phyloP scores from a whole-genome alignment of 2,888 invertebrate species.

The Herminia tarsipennalis region DNA sequence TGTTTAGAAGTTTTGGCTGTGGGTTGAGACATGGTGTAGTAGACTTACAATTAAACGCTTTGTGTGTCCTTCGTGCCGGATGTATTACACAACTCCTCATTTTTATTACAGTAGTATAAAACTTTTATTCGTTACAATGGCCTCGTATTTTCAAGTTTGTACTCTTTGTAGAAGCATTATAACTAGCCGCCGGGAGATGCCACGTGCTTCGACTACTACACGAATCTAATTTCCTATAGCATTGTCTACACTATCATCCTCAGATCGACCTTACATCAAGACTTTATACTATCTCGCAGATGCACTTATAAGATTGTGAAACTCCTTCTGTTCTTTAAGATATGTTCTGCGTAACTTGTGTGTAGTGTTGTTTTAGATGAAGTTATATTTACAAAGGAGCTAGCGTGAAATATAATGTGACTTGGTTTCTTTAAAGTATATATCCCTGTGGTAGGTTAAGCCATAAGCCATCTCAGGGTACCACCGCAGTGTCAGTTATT shows the following conservation, averaged over 20 bases:
- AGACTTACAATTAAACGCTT: too few relatives aligned
- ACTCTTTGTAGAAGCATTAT: slow-evolving; percentile 2
- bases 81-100: background rate
- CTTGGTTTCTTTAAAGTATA: too few relatives aligned
- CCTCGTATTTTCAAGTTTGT: background rate
- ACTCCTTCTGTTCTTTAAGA: too few relatives aligned
- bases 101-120: background rate
- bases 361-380: too few relatives aligned
- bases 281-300: slow-evolving; percentile 25
- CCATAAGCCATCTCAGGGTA: too few relatives aligned
- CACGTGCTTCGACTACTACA: slow-evolving; percentile 71
- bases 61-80: too few relatives aligned
- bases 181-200: slow-evolving; percentile 55
- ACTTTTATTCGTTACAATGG: background rate
- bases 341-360: background rate
- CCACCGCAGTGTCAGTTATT: too few relatives aligned
- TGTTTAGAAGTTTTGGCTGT: too few relatives aligned
- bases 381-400: too few relatives aligned
- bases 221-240: slow-evolving; percentile 76
- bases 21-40: too few relatives aligned
- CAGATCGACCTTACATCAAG: slow-evolving; percentile 25
- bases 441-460: too few relatives aligned
- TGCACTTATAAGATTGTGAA: slow-evolving; percentile 13
- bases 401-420: too few relatives aligned
- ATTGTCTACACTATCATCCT: slow-evolving; percentile 65